phyloP scores from a whole-genome alignment of 2,113 vertebrate genomes.

The Centropus unirufus region DNA sequence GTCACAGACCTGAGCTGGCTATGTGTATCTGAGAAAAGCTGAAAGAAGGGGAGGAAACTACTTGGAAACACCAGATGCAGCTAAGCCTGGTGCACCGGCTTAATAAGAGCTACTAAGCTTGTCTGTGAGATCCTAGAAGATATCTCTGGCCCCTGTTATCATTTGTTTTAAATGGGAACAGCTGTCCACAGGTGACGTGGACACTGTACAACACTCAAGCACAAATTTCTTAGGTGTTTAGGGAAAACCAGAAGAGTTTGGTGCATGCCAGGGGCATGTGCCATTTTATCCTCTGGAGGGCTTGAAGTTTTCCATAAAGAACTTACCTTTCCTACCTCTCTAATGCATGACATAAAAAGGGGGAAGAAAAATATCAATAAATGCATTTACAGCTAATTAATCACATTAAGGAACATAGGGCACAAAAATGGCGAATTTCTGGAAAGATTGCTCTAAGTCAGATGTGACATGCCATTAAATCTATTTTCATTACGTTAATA shows the following conservation, averaged over 20 bases:
- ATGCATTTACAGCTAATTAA: not conserved
- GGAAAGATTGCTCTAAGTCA: not conserved
- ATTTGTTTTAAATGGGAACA: not conserved
- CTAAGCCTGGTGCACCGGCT: not conserved
- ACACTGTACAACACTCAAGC: not conserved
- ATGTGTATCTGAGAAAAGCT: not conserved
- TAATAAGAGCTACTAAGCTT: not conserved
- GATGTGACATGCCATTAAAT: not conserved
- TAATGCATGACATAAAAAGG: not conserved
- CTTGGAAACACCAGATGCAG: fast-evolving
- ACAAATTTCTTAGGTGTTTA: not conserved
- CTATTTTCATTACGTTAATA: slow-evolving; percentile 9
- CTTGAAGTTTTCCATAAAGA: not conserved
- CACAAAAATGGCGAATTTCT: not conserved
- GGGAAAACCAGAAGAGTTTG: not conserved
- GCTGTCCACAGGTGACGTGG: not conserved
- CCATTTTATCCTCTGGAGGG: not conserved
- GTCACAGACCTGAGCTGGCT: not conserved
- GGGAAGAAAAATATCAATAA: slow-evolving; percentile 12
- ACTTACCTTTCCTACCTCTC: not conserved
- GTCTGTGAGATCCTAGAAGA: not conserved
- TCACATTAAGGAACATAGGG: not conserved
- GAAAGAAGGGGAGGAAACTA: not conserved
- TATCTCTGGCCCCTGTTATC: not conserved
- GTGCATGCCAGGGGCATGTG: not conserved